Base-by-base conservation (phyloP, 2,797 vertebrate species). In the Sebastes vulpes region DNA sequence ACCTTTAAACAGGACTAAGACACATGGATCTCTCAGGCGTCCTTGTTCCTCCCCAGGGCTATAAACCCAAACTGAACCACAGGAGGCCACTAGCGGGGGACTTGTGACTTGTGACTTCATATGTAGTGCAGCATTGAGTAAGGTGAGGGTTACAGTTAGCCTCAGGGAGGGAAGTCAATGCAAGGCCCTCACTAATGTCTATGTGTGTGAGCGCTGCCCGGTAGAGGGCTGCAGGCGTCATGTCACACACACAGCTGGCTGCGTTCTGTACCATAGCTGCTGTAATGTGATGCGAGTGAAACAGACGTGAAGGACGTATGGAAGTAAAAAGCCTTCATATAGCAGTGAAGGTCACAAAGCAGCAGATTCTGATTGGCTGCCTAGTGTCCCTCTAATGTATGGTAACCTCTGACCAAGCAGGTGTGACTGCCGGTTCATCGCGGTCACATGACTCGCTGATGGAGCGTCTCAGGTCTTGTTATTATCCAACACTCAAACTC, bases 221-320 rank as follows among this genome's bases (percentile, higher is more conserved):
- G 35, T 38, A 38, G 11, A 38, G 35, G 35, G 11, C 12, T 38
- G 35, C 12, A 38, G 12, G 35, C 35, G 11, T 38, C 35, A 38
- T 38, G 35, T 38, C 35, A 38, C 35, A 38, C 12, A 14, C 35
- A 81, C 77, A 71, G 64, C 57, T 68, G 57, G 38, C 76, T 81
- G 71, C 35, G 3, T 56, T 72, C 60, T 20, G 71, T 54, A 63
- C 66, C 64, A 73, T 60, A 87, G 68, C 28, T 14, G 21, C 63
- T 59, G 50, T 80, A 80, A 86, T 65, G 67, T 87, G 82, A 94
- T 73, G 79, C 1, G 48, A 92, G 79, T 58, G 82, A 85, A 87
- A 12, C 20, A 28, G 88, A 91, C 83, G 79, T 72, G 70, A 72
- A 79, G 83, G 83, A 87, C 80, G 77, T 3, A 71, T 70, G 68